Base-by-base conservation (phyloP, 2,113 vertebrate genomes). In the Propithecus coquereli region DNA sequence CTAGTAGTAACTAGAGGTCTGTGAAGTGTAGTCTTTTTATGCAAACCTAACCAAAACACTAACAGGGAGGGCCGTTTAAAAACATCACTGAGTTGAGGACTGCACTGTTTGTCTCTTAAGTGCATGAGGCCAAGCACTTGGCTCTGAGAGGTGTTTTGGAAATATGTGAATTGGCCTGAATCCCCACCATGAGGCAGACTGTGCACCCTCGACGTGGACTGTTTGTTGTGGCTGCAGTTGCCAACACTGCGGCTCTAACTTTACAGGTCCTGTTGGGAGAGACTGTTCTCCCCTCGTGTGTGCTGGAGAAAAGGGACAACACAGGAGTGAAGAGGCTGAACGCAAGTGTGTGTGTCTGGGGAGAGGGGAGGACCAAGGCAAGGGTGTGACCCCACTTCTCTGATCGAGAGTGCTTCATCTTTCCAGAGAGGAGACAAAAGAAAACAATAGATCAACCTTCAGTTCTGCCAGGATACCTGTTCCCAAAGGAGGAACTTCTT, bases 151-250 rank as follows among this genome's bases (percentile, higher is more conserved):
- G 94, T 89, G 96, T 91, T 96, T 93, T 23, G 27, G 86, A 96
- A 91, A 91, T 94, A 94, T 81, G 84, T 95, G 82, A 94, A 71
- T 91, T 93, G 96, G 91, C 93, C 83, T 61, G 79, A 86, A 70
- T 70, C 90, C 91, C 74, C 79, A 68, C 2, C 11, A 34, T 14
- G 22, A 92, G 82, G 87, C 66, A 61, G 86, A n/a, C 85, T 18
- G 52, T 10, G 52, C 3, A 23, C 79, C 25, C 59, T 92, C 7
- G 20, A 45, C 45, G 77, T 40, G 68, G 88, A 90, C 61, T 61
- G 77, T 97, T 59, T 94, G 73, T 85, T 87, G 77, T 93, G 80
- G 94, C 32, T 91, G 76, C 91, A 30, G 92, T 94, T 97, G 94
- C 96, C 90, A 96, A 65, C 37, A 9, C 37, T 34, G 89, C 65